phyloP scores from a whole-genome alignment of 2,797 vertebrate genomes.

The Lagorchestes hirsutus region DNA sequence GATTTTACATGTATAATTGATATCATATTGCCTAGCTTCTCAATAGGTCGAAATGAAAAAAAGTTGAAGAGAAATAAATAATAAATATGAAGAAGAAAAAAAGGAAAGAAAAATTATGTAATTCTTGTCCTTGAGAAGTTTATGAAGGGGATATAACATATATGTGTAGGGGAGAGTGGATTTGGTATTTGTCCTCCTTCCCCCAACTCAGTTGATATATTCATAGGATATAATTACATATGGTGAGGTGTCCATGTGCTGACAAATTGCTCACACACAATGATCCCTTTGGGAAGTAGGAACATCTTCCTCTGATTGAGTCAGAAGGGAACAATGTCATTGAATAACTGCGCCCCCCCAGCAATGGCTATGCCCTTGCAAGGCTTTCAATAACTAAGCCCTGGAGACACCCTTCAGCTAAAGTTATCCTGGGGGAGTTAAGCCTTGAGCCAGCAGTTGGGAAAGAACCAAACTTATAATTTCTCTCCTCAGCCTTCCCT shows the following conservation, averaged over 20 bases:
- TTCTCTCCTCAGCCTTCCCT: background rate
- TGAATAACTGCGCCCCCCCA: background rate
- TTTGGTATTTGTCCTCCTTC: background rate
- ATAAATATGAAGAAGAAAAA: background rate
- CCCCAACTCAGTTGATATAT: background rate
- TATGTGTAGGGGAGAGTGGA: background rate
- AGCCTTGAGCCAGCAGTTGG: background rate
- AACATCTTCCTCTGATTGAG: background rate
- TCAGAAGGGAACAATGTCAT: background rate
- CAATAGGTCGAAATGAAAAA: background rate
- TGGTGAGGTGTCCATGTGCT: background rate
- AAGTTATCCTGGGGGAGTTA: background rate
- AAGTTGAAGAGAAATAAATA: background rate
- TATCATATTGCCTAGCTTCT: background rate
- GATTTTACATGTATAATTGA: background rate
- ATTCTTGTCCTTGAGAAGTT: background rate
- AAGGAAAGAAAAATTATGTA: background rate
- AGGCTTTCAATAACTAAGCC: background rate
- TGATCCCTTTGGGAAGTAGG: background rate
- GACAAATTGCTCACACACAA: background rate
- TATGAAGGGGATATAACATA: background rate
- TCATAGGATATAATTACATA: background rate
- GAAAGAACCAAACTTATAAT: background rate
- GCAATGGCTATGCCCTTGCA: background rate
- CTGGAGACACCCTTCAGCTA: background rate